Evolutionary conservation across 1,140 invertebrate species (phyloP), one percentile per base, ranked within the genome.

Genomic region (Chrysopa pallens): DNA sequence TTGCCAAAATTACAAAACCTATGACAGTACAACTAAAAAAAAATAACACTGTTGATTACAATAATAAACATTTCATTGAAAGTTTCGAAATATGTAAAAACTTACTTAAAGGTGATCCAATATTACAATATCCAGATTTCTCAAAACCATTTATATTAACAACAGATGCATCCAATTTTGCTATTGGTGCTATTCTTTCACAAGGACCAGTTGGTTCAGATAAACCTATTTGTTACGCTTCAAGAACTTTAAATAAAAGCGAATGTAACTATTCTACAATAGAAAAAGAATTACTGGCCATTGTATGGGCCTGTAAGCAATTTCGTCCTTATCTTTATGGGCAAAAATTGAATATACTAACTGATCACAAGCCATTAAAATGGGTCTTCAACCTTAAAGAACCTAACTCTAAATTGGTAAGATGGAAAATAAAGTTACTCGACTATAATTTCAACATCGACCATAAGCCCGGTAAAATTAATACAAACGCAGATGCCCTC

Each of bases 391-490:
- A 33, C 31, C 49, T 61, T 0, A 66, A 60, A 50, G 56, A 70
- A 40, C 56, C 62, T 7, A 60, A 53, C 6, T 55, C 59, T 29
- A 47, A 63, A 48, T 48, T 73, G n/a, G 53, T 63, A 3, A 46
- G 66, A 14, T 74, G 69, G 69, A 46, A 59, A 41, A 28, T 70
- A 9, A 52, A 58, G 46, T 43, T 73, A 15, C 63, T 54, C 46
- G 46, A 59, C 28, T 56, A 54, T 44, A 36, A 54, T 23, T 46
- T 64, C 17, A 33, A 6, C 60, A 68, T 46, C 58, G 62, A 53
- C 29, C 50, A 11, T 23, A 23, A 23, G 17, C 17, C 17, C 17
- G 62, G 59, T 15, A 57, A 50, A 45, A 27, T 48, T 23, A 58
- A 63, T 46, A 42, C 41, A 12, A 58, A 59, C 36, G 60, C 53